Evolutionary conservation across 2,113 vertebrate genomes (phyloP), one percentile per base, ranked within the genome.

Genomic region (Hippocampus zosterae): DNA sequence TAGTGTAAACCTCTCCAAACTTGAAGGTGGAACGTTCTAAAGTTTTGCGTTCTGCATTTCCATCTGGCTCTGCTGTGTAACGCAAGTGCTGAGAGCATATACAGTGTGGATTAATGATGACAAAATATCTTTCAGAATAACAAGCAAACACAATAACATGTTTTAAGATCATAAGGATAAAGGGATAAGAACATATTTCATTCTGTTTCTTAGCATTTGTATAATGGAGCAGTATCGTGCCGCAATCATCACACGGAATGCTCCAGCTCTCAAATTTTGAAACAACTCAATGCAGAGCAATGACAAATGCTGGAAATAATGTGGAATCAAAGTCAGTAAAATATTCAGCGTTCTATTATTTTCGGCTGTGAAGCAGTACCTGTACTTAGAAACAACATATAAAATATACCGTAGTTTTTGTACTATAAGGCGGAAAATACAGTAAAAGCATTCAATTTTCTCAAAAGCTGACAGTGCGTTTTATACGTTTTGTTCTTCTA

Each of bases 41-140:
- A 70, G 50, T 12, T 41, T 12, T 66, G 42, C 69, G 56, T 70
- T 62, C 61, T 79, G 78, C 65, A 72, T 63, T 55, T 74, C 74
- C 68, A 73, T 67, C 68, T 77, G 75, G 53, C 71, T 75, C 73
- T 68, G 75, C 68, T 79, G 79, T 66, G 68, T 70, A 42, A 67
- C 67, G 68, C 41, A 12, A 46, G 65, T 66, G 68, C 69, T 73
- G 23, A 69, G 27, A 27, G 46, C 67, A 21, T 80, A 11, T 23
- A 55, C 8, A 55, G 52, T 23, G 52, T 12, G 21, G 52, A 55
- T n/a, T 55, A 10, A n/a, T 11, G 6, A 50, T 50, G 48, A 50
- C 48, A 50, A 50, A 21, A 0, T 19, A 16, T 3, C 18, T 50
- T 50, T 50, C 2, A 21, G 48, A 50, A 50, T 19, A 18, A 50